These are phyloP conservation scores for Pissodes strobi DNA, from an alignment of 1,140 invertebrate genomes.

Conservation along the genomic window DNA sequence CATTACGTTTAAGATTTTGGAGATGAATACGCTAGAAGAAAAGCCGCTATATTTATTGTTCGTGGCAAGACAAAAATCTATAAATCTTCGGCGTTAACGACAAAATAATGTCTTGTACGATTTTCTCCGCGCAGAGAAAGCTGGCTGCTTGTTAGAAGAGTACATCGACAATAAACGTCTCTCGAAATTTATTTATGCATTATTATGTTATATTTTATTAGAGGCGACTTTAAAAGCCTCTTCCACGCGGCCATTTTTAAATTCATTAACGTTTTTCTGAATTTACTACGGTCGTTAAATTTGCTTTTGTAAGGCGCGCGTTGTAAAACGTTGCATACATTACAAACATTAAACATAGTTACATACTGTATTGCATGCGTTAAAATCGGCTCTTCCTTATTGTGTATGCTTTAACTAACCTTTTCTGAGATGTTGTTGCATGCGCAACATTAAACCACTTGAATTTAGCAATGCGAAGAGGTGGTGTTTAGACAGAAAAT, in stretches of 20 bases:
- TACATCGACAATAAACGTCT: constrained; percentile 20
- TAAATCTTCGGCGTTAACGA: too few relatives aligned
- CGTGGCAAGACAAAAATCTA: too few relatives aligned
- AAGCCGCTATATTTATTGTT: too few relatives aligned
- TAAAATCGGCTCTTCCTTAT: constrained; percentile 13
- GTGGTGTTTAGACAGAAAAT: too few relatives aligned
- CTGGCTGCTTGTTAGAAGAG: constrained; percentile 3
- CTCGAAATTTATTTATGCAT: constrained; percentile 18
- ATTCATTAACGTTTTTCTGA: constrained; percentile 20
- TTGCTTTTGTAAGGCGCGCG: constrained; percentile 5
- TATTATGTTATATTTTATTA: constrained; percentile 26
- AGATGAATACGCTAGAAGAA: too few relatives aligned
- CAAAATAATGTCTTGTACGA: not conserved
- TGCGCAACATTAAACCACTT: too few relatives aligned
- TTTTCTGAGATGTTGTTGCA: too few relatives aligned
- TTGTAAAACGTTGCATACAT: constrained; percentile 12
- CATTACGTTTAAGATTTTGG: too few relatives aligned
- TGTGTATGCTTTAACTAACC: too few relatives aligned
- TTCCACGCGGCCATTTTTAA: constrained; percentile 1
- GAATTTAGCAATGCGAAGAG: too few relatives aligned
- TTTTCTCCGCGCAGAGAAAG: constrained; percentile 9
- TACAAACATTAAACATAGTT: constrained; percentile 14
- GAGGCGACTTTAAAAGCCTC: constrained; percentile 11
- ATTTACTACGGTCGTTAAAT: constrained; percentile 17
- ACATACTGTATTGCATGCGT: not conserved